Percentiles rank a stretch among this genome's conserved stretches.
These are phyloP conservation scores for Carcharodon carcharias DNA, from an alignment of 2,797 vertebrate genomes.

Conservation along the genomic window DNA sequence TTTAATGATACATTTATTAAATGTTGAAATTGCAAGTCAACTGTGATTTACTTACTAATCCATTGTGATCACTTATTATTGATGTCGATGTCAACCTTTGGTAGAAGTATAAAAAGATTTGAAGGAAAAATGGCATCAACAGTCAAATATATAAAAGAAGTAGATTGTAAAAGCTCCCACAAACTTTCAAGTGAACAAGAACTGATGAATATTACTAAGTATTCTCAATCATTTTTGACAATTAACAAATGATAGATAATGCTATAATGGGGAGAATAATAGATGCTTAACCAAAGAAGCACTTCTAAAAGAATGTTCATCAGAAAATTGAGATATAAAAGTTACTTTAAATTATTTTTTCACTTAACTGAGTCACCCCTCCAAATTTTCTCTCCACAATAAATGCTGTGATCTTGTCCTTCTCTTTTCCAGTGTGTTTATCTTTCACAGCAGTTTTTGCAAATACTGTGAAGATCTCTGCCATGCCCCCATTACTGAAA, in stretches of 20 bases:
- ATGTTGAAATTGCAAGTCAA: background rate
- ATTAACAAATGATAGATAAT: background rate
- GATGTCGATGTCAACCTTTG: background rate
- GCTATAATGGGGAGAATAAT: background rate
- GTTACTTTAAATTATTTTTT: background rate
- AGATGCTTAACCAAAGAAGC: background rate
- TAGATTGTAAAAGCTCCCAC: background rate
- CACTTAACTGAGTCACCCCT: conserved; percentile 35
- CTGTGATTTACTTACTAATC: background rate
- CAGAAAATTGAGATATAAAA: background rate
- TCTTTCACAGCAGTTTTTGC: conserved; percentile 24
- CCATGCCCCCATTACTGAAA: conserved; percentile 36
- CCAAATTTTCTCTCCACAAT: conserved; percentile 38
- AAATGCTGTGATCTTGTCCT: conserved; percentile 38
- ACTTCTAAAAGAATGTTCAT: background rate
- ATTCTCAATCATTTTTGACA: background rate
- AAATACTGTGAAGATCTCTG: conserved; percentile 38
- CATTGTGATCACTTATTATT: background rate
- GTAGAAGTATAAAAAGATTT: background rate
- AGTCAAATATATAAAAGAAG: background rate
- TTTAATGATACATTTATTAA: background rate
- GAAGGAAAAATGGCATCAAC: background rate
- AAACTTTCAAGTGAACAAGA: background rate
- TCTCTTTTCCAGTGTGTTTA: background rate
- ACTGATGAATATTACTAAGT: background rate